Percentiles rank a stretch among this genome's conserved stretches.
Conservation (phyloP, 2,113 vertebrate species). For the Amblyornis subalaris region DNA sequence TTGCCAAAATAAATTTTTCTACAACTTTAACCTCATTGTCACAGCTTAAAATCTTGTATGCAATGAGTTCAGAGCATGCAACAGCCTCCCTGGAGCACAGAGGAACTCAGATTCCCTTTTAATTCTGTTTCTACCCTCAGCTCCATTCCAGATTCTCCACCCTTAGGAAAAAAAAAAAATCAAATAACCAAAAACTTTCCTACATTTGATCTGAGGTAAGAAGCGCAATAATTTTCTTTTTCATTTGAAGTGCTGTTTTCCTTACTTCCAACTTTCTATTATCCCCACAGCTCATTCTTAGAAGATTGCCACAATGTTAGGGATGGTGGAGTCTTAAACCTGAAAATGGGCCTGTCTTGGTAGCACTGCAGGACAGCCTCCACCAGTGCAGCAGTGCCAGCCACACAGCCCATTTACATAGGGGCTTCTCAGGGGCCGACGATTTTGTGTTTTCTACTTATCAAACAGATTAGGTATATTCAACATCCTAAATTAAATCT, state of each 20-base stretch:
- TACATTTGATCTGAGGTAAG: neutral
- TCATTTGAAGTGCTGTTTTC: neutral
- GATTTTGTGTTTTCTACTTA: neutral
- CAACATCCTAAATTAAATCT: neutral
- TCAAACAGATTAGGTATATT: neutral
- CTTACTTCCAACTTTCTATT: neutral
- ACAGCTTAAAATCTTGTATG: neutral
- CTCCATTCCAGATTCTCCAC: neutral
- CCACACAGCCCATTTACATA: neutral
- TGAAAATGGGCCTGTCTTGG: neutral
- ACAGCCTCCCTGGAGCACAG: neutral
- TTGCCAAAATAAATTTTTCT: neutral
- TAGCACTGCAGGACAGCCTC: neutral
- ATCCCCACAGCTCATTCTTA: neutral
- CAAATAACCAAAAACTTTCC: neutral
- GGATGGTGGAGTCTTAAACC: neutral
- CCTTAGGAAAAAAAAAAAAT: neutral
- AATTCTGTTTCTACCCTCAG: neutral
- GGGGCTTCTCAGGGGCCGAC: neutral
- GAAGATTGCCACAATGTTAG: neutral
- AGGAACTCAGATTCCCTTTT: neutral
- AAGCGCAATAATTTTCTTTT: neutral
- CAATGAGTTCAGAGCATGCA: neutral
- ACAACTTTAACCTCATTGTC: neutral
- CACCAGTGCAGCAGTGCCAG: neutral